A percentile compares a stretch with the other conserved stretches of the same genome.
Conservation (phyloP, 1,140 invertebrate genomes). For the Apis dorsata region DNA sequence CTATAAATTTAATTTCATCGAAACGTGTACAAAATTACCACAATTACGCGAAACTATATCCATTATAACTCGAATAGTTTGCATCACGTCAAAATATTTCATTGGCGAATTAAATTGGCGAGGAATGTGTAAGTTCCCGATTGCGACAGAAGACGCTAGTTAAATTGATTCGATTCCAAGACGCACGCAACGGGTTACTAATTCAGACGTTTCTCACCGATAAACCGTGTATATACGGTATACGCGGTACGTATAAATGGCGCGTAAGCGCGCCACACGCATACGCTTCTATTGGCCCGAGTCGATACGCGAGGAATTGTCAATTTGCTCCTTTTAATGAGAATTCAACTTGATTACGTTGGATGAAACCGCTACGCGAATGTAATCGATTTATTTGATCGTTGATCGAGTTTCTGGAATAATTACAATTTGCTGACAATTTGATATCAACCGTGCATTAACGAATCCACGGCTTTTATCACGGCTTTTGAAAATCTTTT, state of each 20-base stretch:
- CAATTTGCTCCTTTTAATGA: conserved; percentile 50
- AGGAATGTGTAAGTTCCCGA: neutral
- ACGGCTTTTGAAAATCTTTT: neutral
- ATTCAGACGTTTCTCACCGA: conserved; percentile 26
- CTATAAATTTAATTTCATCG: too few relatives aligned
- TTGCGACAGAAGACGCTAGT: too few relatives aligned
- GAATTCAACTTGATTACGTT: conserved; percentile 22
- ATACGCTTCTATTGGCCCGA: conserved; percentile 25
- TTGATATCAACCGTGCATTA: neutral
- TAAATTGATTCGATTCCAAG: neutral
- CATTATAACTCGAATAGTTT: too few relatives aligned
- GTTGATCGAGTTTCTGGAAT: conserved; percentile 23
- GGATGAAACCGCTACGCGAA: neutral
- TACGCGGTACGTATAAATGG: neutral
- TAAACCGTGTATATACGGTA: conserved; percentile 3
- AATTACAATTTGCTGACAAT: conserved; percentile 16
- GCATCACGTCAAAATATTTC: neutral
- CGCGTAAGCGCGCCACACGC: conserved; percentile 18
- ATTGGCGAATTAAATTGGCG: neutral
- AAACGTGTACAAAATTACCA: too few relatives aligned
- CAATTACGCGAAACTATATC: too few relatives aligned
- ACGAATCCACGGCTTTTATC: neutral
- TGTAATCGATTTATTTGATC: conserved; percentile 44
- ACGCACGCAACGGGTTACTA: neutral
- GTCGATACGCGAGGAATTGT: conserved; percentile 44